These are phyloP conservation scores for Semicossyphus pulcher DNA, from an alignment of 2,113 vertebrate species.

Conservation along the genomic window DNA sequence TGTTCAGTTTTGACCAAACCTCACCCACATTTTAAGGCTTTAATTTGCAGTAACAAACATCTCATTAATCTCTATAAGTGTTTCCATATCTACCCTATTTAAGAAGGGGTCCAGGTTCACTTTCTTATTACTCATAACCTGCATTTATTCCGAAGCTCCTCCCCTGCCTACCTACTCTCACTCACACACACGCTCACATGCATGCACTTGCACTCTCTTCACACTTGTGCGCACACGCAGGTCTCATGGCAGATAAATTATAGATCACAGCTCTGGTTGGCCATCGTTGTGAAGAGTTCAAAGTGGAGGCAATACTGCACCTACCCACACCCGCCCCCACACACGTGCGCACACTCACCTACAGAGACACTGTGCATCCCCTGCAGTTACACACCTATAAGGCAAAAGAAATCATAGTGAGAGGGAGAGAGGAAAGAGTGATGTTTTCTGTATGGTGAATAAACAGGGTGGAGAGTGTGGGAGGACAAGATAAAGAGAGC, in stretches of 20 bases:
- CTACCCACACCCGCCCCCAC: neutral
- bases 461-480: conserved; percentile 24
- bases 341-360: neutral
- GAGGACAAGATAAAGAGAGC: conserved; percentile 49
- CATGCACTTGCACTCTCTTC: neutral
- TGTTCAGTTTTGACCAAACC: too few species aligned
- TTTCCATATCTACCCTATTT: too few species aligned
- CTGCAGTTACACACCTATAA: conserved; percentile 23
- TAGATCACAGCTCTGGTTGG: conserved; percentile 64
- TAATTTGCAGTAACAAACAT: neutral
- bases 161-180: neutral
- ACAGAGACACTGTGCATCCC: neutral
- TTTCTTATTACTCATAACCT: conserved; percentile 13
- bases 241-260: conserved; percentile 61
- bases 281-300: conserved; percentile 56
- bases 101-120: neutral
- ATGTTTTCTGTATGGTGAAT: conserved; percentile 16
- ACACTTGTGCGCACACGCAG: conserved; percentile 18
- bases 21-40: too few species aligned
- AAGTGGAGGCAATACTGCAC: conserved; percentile 30
- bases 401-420: neutral
- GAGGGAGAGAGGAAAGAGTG: neutral
- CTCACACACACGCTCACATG: too few species aligned
- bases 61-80: neutral
- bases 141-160: conserved; percentile 8